Evolutionary conservation across 2,113 vertebrate genomes (phyloP).

Genomic region (Zeus faber): DNA sequence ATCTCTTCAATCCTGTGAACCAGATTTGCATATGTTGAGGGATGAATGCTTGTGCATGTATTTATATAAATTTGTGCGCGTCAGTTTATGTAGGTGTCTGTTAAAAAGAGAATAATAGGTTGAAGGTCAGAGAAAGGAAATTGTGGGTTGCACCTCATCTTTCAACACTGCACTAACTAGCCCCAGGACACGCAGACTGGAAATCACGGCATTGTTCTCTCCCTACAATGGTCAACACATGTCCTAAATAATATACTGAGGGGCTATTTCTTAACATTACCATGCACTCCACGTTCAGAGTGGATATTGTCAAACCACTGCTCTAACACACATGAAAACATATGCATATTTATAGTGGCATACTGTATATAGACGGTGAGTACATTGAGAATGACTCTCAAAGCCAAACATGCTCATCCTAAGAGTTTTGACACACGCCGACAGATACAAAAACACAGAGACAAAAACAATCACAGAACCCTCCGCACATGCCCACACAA

Average conservation of each 20-base stretch:
- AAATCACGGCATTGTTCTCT: slow-evolving; percentile 66
- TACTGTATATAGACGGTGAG: too few relatives aligned
- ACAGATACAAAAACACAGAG: slow-evolving; percentile 21
- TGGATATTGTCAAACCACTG: slow-evolving; percentile 32
- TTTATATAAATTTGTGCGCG: slow-evolving; percentile 5
- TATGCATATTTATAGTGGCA: slow-evolving; percentile 15
- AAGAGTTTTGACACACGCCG: too few relatives aligned
- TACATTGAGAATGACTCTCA: too few relatives aligned
- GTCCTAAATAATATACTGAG: too few relatives aligned
- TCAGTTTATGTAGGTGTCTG: slow-evolving; percentile 3
- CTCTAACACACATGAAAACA: slow-evolving; percentile 42
- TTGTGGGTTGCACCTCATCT: slow-evolving; percentile 60
- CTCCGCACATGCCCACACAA: too few relatives aligned
- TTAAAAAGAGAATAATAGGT: neutral
- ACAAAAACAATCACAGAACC: too few relatives aligned
- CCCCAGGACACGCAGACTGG: slow-evolving; percentile 59
- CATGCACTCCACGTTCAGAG: too few relatives aligned
- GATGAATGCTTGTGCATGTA: slow-evolving; percentile 1
- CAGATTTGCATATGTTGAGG: too few relatives aligned
- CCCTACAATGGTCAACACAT: slow-evolving; percentile 46
- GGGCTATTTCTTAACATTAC: too few relatives aligned
- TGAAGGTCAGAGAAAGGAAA: slow-evolving; percentile 61
- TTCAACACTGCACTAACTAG: slow-evolving; percentile 73
- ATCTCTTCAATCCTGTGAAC: too few relatives aligned
- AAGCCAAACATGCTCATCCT: too few relatives aligned